Evolutionary conservation across 2,113 vertebrate genomes (phyloP).

Genomic region (Coregonus clupeaformis): DNA sequence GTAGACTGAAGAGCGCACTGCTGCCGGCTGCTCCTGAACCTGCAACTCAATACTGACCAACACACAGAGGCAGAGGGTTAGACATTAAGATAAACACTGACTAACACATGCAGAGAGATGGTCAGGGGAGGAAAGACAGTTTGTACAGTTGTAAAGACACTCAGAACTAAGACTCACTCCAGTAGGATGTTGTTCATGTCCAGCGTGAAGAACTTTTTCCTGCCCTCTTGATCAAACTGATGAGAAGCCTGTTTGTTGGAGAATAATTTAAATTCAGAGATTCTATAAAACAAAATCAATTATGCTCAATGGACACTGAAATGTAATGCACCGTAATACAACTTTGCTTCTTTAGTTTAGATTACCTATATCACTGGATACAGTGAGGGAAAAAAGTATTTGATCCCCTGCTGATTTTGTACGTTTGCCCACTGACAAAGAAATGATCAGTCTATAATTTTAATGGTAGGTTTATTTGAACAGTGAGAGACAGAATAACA

Average conservation of each 20-base stretch:
- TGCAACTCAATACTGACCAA: constrained; percentile 90
- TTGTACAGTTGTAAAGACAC: too few relatives aligned
- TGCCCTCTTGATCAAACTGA: constrained; percentile 95
- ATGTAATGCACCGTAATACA: background rate
- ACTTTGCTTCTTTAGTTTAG: too few relatives aligned
- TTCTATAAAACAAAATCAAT: background rate
- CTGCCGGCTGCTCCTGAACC: constrained; percentile 86
- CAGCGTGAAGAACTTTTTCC: constrained; percentile 98
- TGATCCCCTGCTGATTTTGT: too few relatives aligned
- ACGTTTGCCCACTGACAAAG: too few relatives aligned
- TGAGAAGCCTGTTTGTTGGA: constrained; percentile 86
- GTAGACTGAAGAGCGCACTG: constrained; percentile 84
- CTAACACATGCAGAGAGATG: background rate
- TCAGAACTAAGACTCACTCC: constrained; percentile 83
- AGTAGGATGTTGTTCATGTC: constrained; percentile 99
- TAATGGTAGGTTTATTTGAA: too few relatives aligned
- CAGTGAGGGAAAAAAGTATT: too few relatives aligned
- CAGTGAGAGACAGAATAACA: too few relatives aligned
- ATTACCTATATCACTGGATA: too few relatives aligned
- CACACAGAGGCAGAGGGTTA: constrained; percentile 3
- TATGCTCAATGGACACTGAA: background rate
- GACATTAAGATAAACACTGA: background rate
- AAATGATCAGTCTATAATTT: too few relatives aligned
- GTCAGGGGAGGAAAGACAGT: background rate
- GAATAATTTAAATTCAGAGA: background rate